phyloP scores from a whole-genome alignment of 1,140 invertebrate genomes.

The Venturia canescens region DNA sequence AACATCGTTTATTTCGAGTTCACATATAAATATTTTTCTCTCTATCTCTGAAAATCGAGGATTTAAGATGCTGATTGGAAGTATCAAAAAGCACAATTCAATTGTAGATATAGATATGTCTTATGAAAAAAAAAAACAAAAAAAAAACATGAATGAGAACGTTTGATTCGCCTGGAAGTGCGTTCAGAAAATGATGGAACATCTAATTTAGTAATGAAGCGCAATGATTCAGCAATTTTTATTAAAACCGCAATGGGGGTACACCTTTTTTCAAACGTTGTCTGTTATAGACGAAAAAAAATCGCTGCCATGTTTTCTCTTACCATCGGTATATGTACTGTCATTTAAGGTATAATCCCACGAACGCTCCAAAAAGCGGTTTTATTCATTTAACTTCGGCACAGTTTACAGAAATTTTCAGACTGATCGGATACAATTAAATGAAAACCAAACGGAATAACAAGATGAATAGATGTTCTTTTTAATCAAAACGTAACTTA shows the following conservation, averaged over 20 bases:
- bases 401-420: constrained; percentile 21
- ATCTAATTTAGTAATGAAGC: neutral
- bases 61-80: constrained; percentile 9
- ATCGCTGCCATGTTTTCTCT: constrained; percentile 32
- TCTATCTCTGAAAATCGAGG: constrained; percentile 9
- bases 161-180: neutral
- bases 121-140: neutral
- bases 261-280: neutral
- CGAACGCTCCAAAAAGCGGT: neutral
- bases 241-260: neutral
- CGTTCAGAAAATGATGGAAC: constrained; percentile 14
- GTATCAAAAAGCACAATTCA: constrained; percentile 22
- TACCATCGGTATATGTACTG: neutral
- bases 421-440: constrained; percentile 1
- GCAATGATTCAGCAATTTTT: neutral
- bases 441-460: neutral
- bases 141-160: neutral
- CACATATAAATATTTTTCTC: neutral
- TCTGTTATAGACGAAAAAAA: constrained; percentile 6
- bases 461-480: neutral
- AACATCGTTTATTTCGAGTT: constrained; percentile 51
- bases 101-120: constrained; percentile 25
- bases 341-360: neutral
- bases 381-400: neutral
- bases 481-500: neutral